A percentile compares a stretch with the other conserved stretches of the same genome.
Conservation (phyloP, 1,140 invertebrate genomes). For the Heliconius hermathena region DNA sequence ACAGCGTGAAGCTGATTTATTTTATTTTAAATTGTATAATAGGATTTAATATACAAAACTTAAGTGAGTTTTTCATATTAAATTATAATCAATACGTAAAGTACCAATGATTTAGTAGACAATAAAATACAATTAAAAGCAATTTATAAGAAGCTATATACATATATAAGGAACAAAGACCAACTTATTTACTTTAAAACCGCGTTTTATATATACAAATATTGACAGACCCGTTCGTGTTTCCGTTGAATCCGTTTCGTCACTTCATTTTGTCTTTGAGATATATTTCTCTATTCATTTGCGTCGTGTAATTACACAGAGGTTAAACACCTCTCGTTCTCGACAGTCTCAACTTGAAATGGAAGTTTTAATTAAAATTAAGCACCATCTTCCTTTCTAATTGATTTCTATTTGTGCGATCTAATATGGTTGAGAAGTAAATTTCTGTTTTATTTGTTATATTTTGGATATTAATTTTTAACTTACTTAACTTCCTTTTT, state of each 20-base stretch:
- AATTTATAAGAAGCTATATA: neutral
- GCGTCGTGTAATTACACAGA: constrained; percentile 4
- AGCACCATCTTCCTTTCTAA: neutral
- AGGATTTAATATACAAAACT: no score
- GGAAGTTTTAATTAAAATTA: constrained; percentile 5
- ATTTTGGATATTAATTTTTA: no score
- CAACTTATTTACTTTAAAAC: neutral
- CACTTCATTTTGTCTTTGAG: neutral
- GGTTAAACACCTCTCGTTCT: neutral
- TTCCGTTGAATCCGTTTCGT: neutral
- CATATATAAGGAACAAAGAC: neutral
- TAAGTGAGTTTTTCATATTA: no score
- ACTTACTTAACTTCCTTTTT: no score
- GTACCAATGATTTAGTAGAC: neutral
- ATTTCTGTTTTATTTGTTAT: neutral
- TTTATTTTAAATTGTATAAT: no score
- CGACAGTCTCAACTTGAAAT: neutral
- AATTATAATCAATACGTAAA: no score
- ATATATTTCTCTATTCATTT: constrained; percentile 9
- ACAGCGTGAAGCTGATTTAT: no score
- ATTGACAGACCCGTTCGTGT: neutral
- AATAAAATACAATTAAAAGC: neutral
- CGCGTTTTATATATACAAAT: neutral
- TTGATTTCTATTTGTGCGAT: neutral
- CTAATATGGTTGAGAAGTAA: neutral